Conservation (phyloP, 2,888 invertebrate genomes). For the Dione juno region DNA sequence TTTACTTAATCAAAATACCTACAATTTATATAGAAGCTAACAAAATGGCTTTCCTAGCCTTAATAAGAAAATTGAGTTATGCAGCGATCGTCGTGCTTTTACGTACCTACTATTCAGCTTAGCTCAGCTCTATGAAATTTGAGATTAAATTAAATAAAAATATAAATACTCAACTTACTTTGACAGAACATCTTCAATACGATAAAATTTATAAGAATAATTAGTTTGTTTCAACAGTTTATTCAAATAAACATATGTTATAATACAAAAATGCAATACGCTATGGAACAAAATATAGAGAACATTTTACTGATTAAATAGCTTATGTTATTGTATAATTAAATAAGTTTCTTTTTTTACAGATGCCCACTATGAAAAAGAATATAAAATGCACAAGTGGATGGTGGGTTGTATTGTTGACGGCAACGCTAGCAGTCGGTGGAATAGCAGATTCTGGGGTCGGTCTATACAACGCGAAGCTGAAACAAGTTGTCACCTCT, state of each 20-base stretch:
- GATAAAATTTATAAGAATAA: background rate
- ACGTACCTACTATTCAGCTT: background rate
- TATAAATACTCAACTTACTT: background rate
- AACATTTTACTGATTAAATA: background rate
- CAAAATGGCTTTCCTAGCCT: constrained; percentile 53
- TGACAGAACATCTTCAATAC: background rate
- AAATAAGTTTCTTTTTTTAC: constrained; percentile 38
- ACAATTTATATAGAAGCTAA: background rate
- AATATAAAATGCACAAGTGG: constrained; percentile 67
- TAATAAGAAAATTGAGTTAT: constrained; percentile 62
- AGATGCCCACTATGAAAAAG: constrained; percentile 64
- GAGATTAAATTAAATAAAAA: background rate
- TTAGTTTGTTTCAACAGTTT: background rate
- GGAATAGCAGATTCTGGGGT: constrained; percentile 66
- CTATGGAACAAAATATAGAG: background rate
- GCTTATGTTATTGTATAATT: background rate
- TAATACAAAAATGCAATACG: too few relatives aligned
- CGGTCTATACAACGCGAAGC: constrained; percentile 71
- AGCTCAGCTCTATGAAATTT: background rate
- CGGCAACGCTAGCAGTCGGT: constrained; percentile 64
- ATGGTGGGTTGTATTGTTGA: constrained; percentile 72
- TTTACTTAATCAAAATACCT: background rate
- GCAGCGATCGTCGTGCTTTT: constrained; percentile 45
- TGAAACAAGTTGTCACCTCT: constrained; percentile 89
- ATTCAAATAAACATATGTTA: background rate